phyloP scores from a whole-genome alignment of 2,797 vertebrate genomes.

The Poeciliopsis gracilis region DNA sequence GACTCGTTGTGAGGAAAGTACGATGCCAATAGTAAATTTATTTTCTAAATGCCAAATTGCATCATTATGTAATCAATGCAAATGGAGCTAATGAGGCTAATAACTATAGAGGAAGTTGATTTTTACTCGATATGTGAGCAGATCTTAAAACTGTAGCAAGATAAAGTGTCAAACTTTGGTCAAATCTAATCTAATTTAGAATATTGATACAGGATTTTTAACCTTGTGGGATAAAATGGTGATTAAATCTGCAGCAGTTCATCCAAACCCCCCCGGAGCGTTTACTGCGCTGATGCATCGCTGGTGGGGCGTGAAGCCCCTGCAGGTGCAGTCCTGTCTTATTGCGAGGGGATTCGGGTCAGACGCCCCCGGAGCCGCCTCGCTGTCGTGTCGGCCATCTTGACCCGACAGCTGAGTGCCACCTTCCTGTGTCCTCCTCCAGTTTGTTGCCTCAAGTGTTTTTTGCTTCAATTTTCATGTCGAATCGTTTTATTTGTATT shows the following conservation, averaged over 20 bases:
- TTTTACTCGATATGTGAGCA: too few species aligned
- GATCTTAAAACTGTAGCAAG: not conserved
- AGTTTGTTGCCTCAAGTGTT: not conserved
- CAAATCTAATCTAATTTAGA: not conserved
- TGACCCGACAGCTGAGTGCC: slow-evolving; percentile 7
- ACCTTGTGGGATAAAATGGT: not conserved
- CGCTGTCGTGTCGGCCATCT: not conserved
- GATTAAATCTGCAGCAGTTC: not conserved
- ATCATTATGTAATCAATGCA: too few species aligned
- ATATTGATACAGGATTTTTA: not conserved
- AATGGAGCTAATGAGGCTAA: too few species aligned
- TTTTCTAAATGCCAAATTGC: too few species aligned
- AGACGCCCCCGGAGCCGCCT: not conserved
- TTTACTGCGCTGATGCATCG: not conserved
- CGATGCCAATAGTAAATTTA: too few species aligned
- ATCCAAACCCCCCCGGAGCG: not conserved
- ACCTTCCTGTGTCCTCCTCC: not conserved
- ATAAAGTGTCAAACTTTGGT: not conserved
- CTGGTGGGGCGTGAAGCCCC: not conserved
- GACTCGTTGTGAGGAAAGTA: too few species aligned
- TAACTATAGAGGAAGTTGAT: too few species aligned
- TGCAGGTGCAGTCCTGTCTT: not conserved
- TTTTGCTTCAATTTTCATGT: not conserved
- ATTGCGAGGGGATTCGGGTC: not conserved
- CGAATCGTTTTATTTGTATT: not conserved